These are phyloP conservation scores for Nephila pilipes DNA, from an alignment of 1,140 invertebrate species.

Conservation along the genomic window DNA sequence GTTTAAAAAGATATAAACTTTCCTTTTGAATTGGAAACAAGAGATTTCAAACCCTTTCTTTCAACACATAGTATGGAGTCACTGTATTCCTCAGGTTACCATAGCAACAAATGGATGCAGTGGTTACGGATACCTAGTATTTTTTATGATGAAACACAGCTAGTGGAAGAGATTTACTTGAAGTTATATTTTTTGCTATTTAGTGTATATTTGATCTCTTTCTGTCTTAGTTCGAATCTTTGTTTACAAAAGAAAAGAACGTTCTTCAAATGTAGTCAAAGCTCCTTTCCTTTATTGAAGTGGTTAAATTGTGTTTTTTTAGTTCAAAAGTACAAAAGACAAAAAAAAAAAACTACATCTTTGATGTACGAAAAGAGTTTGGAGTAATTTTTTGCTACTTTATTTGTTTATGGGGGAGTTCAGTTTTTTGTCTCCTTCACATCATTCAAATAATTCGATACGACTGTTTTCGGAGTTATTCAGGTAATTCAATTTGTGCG, in stretches of 20 bases:
- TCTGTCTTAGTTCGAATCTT: constrained; percentile 55
- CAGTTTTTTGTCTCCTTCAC: neutral
- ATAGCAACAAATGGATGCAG: constrained; percentile 71
- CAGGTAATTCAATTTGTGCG: neutral
- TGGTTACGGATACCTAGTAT: constrained; percentile 38
- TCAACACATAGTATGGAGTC: constrained; percentile 20
- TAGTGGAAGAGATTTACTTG: constrained; percentile 59
- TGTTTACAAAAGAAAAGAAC: constrained; percentile 57
- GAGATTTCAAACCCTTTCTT: neutral
- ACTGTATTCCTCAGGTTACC: constrained; percentile 59
- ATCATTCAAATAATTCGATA: neutral
- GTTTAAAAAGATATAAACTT: neutral
- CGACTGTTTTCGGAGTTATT: neutral
- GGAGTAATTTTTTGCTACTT: neutral
- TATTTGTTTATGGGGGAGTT: neutral
- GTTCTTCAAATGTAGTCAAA: constrained; percentile 56
- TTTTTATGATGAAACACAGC: constrained; percentile 63
- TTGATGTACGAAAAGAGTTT: constrained; percentile 45
- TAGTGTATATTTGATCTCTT: constrained; percentile 66
- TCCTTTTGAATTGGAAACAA: constrained; percentile 2
- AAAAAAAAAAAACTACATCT: neutral
- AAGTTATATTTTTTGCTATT: constrained; percentile 45
- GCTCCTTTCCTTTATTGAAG: constrained; percentile 38
- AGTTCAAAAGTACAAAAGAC: neutral
- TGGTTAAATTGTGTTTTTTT: constrained; percentile 47